phyloP scores from a whole-genome alignment of 2,888 invertebrate genomes.

The Tinea trinotella region DNA sequence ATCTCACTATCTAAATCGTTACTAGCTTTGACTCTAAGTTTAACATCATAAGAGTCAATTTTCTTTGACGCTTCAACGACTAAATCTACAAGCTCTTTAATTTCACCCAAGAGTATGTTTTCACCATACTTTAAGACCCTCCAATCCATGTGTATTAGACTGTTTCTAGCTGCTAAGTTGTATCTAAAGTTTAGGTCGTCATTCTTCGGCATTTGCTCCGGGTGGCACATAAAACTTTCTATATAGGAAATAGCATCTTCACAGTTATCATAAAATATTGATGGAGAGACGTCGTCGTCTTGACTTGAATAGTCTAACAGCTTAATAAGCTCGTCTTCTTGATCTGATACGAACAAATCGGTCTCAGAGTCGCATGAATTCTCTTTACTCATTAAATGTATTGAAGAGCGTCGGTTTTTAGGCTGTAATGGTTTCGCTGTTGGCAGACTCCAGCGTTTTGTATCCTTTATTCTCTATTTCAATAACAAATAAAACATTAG shows the following conservation, averaged over 20 bases:
- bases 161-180: slow-evolving; percentile 52
- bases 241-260: slow-evolving; percentile 58
- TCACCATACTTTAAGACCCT: slow-evolving; percentile 63
- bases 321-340: slow-evolving; percentile 83
- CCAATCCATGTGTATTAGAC: slow-evolving; percentile 62
- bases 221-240: slow-evolving; percentile 42
- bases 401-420: slow-evolving; percentile 39
- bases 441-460: slow-evolving; percentile 64
- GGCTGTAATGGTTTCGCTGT: slow-evolving; percentile 43
- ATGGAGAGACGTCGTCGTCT: slow-evolving; percentile 69
- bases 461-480: slow-evolving; percentile 56
- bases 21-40: slow-evolving; percentile 41
- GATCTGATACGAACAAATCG: slow-evolving; percentile 83
- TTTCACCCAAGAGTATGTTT: slow-evolving; percentile 58
- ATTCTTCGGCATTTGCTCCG: slow-evolving; percentile 32
- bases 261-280: slow-evolving; percentile 59
- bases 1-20: slow-evolving; percentile 58
- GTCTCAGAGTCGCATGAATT: slow-evolving; percentile 76
- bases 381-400: slow-evolving; percentile 30
- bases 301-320: slow-evolving; percentile 80
- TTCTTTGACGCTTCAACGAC: slow-evolving; percentile 41
- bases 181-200: slow-evolving; percentile 51
- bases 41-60: slow-evolving; percentile 36
- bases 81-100: slow-evolving; percentile 52
- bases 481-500: slow-evolving; percentile 28